Evolutionary conservation across 2,113 vertebrate genomes (phyloP).

Genomic region (Carassius gibelio): DNA sequence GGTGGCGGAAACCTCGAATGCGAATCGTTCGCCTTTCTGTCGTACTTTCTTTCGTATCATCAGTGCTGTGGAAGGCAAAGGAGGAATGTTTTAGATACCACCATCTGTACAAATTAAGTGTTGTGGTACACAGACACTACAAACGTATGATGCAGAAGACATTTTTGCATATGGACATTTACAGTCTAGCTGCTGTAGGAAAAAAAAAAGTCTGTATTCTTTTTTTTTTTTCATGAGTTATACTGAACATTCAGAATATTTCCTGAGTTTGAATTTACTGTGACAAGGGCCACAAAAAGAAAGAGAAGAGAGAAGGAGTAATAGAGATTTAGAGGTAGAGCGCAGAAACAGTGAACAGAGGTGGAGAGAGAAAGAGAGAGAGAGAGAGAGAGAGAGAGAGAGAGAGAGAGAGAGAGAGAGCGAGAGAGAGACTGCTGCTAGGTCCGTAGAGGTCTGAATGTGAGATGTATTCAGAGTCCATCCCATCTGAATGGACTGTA

Average conservation of each 20-base stretch:
- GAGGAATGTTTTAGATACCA: slow-evolving; percentile 91
- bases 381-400: slow-evolving; percentile 64
- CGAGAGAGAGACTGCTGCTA: slow-evolving; percentile 75
- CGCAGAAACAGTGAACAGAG: slow-evolving; percentile 68
- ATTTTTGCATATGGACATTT: slow-evolving; percentile 95
- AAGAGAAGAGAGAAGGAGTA: slow-evolving; percentile 46
- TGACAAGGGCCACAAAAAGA: slow-evolving; percentile 91
- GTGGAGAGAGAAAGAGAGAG: slow-evolving; percentile 63
- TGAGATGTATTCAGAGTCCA: slow-evolving; percentile 74
- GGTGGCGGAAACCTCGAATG: slow-evolving; percentile 63
- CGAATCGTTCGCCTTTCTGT: slow-evolving; percentile 43
- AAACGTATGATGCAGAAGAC: slow-evolving; percentile 86
- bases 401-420: slow-evolving; percentile 64
- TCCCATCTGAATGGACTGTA: slow-evolving; percentile 86
- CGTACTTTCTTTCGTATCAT: slow-evolving; percentile 74
- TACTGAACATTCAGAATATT: slow-evolving; percentile 99
- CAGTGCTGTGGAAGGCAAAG: slow-evolving; percentile 87
- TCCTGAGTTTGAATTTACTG: slow-evolving; percentile 98
- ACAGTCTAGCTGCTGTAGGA: slow-evolving; percentile 89
- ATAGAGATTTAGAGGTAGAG: slow-evolving; percentile 63
- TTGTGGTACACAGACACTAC: slow-evolving; percentile 89
- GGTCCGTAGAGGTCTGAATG: slow-evolving; percentile 89
- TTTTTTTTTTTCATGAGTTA: slow-evolving; percentile 89
- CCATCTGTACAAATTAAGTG: slow-evolving; percentile 83
- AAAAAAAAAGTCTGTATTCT: slow-evolving; percentile 78